phyloP scores from a whole-genome alignment of 1,140 invertebrate genomes.

The Hycleus phaleratus region DNA sequence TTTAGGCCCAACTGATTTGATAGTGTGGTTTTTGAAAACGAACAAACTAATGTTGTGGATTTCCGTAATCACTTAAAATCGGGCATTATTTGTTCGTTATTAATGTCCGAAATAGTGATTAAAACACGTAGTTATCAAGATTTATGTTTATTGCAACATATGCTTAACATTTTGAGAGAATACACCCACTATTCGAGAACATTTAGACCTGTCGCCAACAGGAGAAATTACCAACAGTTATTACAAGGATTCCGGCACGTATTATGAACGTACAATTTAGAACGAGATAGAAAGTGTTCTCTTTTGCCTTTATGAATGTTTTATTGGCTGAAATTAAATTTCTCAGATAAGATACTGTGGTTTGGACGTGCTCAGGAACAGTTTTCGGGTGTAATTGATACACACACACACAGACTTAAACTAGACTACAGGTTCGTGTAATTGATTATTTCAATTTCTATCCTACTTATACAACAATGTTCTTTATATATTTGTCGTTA shows the following conservation, averaged over 20 bases:
- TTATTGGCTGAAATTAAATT: slow-evolving; percentile 37
- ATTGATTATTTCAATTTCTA: slow-evolving; percentile 9
- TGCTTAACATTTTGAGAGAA: too few species aligned
- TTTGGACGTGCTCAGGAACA: slow-evolving; percentile 12
- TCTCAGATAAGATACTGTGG: slow-evolving; percentile 27
- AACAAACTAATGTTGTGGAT: too few species aligned
- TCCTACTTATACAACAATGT: too few species aligned
- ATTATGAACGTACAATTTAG: slow-evolving; percentile 17
- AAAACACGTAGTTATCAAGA: too few species aligned
- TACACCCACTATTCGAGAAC: neutral
- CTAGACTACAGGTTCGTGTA: neutral
- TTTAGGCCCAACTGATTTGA: too few species aligned
- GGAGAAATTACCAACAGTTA: slow-evolving; percentile 30
- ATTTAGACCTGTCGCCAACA: slow-evolving; percentile 22
- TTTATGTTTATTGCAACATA: too few species aligned
- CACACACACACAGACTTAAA: neutral
- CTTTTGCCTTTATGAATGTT: slow-evolving; percentile 32
- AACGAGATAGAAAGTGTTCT: neutral
- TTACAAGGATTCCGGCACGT: slow-evolving; percentile 34
- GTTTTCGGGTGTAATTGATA: slow-evolving; percentile 8
- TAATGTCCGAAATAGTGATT: too few species aligned
- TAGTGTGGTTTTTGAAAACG: too few species aligned
- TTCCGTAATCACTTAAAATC: too few species aligned
- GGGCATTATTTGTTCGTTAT: too few species aligned
- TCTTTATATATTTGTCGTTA: too few species aligned